Evolutionary conservation across 2,113 vertebrate species (phyloP).

Genomic region (Salvator merianae): DNA sequence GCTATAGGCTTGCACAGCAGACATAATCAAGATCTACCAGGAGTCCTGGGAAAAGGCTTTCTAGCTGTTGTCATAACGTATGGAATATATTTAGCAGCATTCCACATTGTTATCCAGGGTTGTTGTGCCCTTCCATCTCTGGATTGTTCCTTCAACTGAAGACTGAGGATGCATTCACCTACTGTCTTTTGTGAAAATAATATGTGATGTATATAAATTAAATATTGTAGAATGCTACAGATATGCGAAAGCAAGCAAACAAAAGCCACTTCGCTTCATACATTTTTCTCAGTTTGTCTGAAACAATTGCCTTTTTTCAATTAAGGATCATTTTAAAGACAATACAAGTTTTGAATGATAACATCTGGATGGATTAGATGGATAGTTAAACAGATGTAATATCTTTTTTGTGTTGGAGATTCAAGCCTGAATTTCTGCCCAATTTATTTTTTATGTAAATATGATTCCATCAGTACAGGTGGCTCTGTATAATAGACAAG

Average conservation of each 20-base stretch:
- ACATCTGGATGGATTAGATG: slow-evolving; percentile 58
- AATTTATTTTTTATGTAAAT: slow-evolving; percentile 58
- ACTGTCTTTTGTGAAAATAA: not conserved
- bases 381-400: no score
- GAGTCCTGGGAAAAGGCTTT: not conserved
- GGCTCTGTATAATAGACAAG: slow-evolving; percentile 32
- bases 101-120: not conserved
- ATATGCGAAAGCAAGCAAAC: not conserved
- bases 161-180: not conserved
- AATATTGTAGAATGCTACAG: not conserved
- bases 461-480: slow-evolving; percentile 41
- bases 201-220: not conserved
- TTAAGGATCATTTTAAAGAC: not conserved
- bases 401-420: slow-evolving; percentile 52
- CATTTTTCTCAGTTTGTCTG: not conserved
- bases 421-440: slow-evolving; percentile 53
- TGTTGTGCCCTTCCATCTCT: not conserved
- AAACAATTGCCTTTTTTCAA: not conserved
- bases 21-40: not conserved
- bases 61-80: not conserved
- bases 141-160: no score
- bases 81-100: not conserved
- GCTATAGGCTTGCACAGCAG: not conserved
- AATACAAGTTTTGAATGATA: not conserved
- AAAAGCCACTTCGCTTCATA: not conserved